These are phyloP conservation scores for Cryptocheilus praepositus DNA, from an alignment of 2,888 invertebrate genomes.

Conservation along the genomic window DNA sequence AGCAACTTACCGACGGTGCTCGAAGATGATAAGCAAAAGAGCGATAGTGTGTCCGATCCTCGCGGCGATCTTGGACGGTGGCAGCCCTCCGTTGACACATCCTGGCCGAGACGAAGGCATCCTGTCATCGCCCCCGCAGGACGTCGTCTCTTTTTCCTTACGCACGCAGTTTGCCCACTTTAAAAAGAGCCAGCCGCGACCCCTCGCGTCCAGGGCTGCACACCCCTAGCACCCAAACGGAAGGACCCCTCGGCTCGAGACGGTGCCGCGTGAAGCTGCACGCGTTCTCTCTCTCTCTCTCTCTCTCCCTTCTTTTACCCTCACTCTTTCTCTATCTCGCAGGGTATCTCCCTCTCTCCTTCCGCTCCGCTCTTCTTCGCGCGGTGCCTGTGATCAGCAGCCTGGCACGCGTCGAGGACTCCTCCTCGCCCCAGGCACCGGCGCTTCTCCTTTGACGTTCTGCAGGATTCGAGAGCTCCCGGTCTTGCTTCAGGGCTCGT, in stretches of 20 bases:
- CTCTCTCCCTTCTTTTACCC: slow-evolving; percentile 3
- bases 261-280: slow-evolving; percentile 37
- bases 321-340: slow-evolving; percentile 20
- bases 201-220: slow-evolving; percentile 57
- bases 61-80: slow-evolving; percentile 52
- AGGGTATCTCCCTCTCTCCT: slow-evolving; percentile 33
- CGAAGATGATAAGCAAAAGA: slow-evolving; percentile 59
- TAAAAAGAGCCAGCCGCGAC: slow-evolving; percentile 55
- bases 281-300: slow-evolving; percentile 19
- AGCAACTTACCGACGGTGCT: slow-evolving; percentile 65
- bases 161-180: slow-evolving; percentile 61
- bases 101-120: slow-evolving; percentile 70
- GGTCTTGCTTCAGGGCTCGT: slow-evolving; percentile 55
- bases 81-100: slow-evolving; percentile 67
- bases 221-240: slow-evolving; percentile 65
- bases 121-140: slow-evolving; percentile 69
- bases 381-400: slow-evolving; percentile 72
- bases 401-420: slow-evolving; percentile 73
- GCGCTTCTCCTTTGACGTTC: slow-evolving; percentile 68
- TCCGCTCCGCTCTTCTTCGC: slow-evolving; percentile 34
- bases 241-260: slow-evolving; percentile 57
- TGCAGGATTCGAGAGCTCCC: slow-evolving; percentile 55
- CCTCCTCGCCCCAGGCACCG: slow-evolving; percentile 70
- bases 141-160: slow-evolving; percentile 53
- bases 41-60: slow-evolving; percentile 57